Percentiles rank a stretch among this genome's conserved stretches.
Conservation (phyloP, 2,113 vertebrate species). For the Oriolus oriolus region DNA sequence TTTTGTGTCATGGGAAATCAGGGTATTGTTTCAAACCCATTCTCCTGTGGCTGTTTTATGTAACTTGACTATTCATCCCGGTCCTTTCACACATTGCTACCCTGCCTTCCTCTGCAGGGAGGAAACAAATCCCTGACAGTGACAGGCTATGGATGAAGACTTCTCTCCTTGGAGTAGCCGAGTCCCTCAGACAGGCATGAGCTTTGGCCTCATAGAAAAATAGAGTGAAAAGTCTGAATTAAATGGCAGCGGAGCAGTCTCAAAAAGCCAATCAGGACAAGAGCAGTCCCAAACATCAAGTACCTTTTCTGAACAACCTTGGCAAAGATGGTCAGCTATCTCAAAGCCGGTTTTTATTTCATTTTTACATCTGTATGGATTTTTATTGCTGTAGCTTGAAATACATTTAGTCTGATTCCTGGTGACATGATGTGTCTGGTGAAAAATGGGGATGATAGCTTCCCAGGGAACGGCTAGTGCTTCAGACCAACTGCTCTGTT, state of each 20-base stretch:
- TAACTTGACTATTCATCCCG: background rate
- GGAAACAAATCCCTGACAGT: background rate
- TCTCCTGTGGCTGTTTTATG: background rate
- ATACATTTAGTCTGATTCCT: background rate
- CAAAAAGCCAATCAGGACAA: background rate
- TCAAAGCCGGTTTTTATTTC: background rate
- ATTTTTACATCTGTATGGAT: background rate
- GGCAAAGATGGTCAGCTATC: background rate
- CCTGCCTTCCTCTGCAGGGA: background rate
- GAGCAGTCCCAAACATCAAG: background rate
- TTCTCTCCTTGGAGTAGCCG: background rate
- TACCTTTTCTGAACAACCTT: background rate
- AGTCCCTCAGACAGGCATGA: background rate
- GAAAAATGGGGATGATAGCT: slow-evolving; percentile 38
- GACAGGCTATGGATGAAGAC: background rate
- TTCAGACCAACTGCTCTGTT: slow-evolving; percentile 46
- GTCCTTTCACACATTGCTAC: background rate
- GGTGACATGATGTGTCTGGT: background rate
- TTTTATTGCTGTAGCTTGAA: slow-evolving; percentile 36
- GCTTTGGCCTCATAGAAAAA: background rate
- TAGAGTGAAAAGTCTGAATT: background rate
- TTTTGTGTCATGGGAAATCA: background rate
- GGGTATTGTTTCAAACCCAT: background rate
- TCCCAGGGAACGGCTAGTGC: background rate
- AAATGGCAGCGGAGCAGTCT: background rate